These are phyloP conservation scores for Rhinogobius similis DNA, from an alignment of 2,113 vertebrate genomes.

Conservation along the genomic window DNA sequence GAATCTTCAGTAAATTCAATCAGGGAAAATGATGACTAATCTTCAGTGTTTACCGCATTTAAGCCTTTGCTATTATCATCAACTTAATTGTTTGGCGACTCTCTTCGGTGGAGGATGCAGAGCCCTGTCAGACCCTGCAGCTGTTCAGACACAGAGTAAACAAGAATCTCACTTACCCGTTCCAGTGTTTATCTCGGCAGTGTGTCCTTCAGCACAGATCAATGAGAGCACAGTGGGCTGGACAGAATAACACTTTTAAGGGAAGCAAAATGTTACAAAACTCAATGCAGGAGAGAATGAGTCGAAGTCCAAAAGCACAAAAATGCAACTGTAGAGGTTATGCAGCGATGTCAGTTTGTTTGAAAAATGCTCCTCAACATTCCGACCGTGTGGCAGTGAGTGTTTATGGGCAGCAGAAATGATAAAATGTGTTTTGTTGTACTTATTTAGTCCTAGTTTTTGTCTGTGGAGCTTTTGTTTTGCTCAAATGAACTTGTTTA, in stretches of 20 bases:
- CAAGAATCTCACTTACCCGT: neutral
- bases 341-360: too few species aligned
- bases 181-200: neutral
- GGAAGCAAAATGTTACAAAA: neutral
- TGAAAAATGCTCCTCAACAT: too few species aligned
- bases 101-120: neutral
- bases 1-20: conserved; percentile 3
- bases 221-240: neutral
- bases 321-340: too few species aligned
- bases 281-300: neutral
- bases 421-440: too few species aligned
- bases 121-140: conserved; percentile 3
- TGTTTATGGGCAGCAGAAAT: too few species aligned
- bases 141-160: neutral
- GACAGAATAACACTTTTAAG: neutral
- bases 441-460: too few species aligned
- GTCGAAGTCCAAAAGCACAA: neutral
- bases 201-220: conserved; percentile 1
- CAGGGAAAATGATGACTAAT: neutral
- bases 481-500: too few species aligned
- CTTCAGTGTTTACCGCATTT: neutral
- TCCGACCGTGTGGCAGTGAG: too few species aligned
- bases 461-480: too few species aligned
- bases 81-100: neutral
- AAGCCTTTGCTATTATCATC: neutral